Conservation (phyloP, 2,113 vertebrate genomes). For the Myrmecobius fasciatus region DNA sequence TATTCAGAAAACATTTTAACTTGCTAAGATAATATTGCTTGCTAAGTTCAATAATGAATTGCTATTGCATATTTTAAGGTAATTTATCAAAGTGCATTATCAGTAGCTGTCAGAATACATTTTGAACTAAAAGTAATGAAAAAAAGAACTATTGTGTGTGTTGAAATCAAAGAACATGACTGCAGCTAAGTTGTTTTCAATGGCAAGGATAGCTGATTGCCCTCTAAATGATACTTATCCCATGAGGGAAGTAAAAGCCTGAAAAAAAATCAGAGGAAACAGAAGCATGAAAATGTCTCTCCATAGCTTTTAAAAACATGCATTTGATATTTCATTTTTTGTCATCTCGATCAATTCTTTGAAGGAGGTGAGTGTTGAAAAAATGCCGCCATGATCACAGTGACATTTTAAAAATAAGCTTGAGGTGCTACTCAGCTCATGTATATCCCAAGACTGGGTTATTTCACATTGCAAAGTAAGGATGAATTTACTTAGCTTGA, state of each 20-base stretch:
- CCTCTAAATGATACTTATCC: constrained; percentile 65
- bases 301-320: constrained; percentile 73
- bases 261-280: constrained; percentile 70
- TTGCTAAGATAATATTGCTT: constrained; percentile 65
- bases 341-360: constrained; percentile 73
- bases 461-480: neutral
- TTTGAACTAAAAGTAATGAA: constrained; percentile 50
- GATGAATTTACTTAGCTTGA: neutral
- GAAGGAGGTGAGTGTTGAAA: constrained; percentile 62
- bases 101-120: constrained; percentile 60
- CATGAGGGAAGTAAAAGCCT: constrained; percentile 65
- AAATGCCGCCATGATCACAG: constrained; percentile 51
- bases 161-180: constrained; percentile 66
- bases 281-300: constrained; percentile 52
- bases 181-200: constrained; percentile 64
- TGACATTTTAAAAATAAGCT: constrained; percentile 40
- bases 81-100: constrained; percentile 71
- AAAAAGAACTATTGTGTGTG: constrained; percentile 33
- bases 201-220: constrained; percentile 60
- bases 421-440: neutral
- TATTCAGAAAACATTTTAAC: constrained; percentile 70
- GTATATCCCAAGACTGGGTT: constrained; percentile 12
- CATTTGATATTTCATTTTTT: constrained; percentile 75
- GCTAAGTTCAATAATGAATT: constrained; percentile 63
- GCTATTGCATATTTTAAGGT: constrained; percentile 69